Percentiles rank a stretch among this genome's conserved stretches.
Evolutionary conservation across 2,888 invertebrate genomes (phyloP).

Genomic region (Amphimallon solstitiale): DNA sequence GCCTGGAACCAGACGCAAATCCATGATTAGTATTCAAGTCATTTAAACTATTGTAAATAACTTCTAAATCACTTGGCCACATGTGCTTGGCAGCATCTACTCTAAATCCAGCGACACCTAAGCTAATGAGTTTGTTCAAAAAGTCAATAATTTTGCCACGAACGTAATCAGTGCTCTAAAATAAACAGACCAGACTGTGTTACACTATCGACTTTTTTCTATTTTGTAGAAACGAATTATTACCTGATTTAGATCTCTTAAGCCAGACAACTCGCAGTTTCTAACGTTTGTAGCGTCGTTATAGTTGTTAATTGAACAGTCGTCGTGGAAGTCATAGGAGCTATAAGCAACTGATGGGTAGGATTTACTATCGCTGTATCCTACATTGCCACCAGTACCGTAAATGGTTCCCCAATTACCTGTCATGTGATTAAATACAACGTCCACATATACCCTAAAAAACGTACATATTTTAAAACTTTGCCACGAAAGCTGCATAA

Average conservation of each 20-base stretch:
- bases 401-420: conserved; percentile 63
- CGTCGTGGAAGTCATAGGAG: conserved; percentile 73
- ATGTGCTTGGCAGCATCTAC: conserved; percentile 84
- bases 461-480: too few species aligned
- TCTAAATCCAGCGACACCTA: conserved; percentile 86
- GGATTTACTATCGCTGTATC: conserved; percentile 61
- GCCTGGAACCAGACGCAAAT: conserved; percentile 71
- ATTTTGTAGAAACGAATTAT: neutral
- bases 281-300: conserved; percentile 70
- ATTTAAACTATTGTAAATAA: conserved; percentile 72
- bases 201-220: neutral
- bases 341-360: conserved; percentile 74
- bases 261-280: conserved; percentile 66
- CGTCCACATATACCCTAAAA: conserved; percentile 82
- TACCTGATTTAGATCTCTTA: conserved; percentile 81
- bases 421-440: conserved; percentile 91
- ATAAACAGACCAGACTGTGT: neutral
- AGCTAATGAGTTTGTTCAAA: conserved; percentile 73
- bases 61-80: conserved; percentile 77
- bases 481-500: too few species aligned
- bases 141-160: conserved; percentile 71
- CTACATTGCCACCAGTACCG: conserved; percentile 70
- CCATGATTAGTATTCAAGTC: conserved; percentile 73
- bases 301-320: conserved; percentile 74
- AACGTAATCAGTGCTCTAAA: conserved; percentile 66